phyloP scores from a whole-genome alignment of 2,888 invertebrate species.

The Oscheius sp. region DNA sequence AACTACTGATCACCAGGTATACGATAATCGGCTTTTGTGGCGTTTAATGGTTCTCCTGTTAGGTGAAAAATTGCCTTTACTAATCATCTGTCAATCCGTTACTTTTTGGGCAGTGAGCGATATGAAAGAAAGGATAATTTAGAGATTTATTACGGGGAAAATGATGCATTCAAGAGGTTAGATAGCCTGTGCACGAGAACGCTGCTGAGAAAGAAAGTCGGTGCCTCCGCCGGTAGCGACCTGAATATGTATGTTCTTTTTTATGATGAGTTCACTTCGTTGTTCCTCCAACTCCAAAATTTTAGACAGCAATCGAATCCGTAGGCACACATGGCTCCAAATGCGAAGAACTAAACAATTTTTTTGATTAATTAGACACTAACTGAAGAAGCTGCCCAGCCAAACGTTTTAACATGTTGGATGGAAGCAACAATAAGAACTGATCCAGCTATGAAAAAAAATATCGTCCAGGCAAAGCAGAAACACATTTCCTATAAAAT shows the following conservation, averaged over 20 bases:
- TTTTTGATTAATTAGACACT: conserved; percentile 71
- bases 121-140: too few species aligned
- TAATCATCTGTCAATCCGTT: too few species aligned
- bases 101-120: too few species aligned
- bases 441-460: conserved; percentile 82
- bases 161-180: background rate
- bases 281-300: conserved; percentile 76
- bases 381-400: conserved; percentile 81
- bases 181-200: conserved; percentile 8
- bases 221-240: conserved; percentile 28
- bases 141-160: background rate
- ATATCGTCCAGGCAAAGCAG: conserved; percentile 80
- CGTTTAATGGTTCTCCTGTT: too few species aligned
- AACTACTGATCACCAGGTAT: too few species aligned
- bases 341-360: conserved; percentile 83
- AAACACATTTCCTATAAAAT: conserved; percentile 78
- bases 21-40: too few species aligned
- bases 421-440: conserved; percentile 74
- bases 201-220: conserved; percentile 20
- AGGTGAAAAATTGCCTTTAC: too few species aligned
- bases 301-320: conserved; percentile 84
- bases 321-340: conserved; percentile 82
- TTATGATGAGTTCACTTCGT: conserved; percentile 41
- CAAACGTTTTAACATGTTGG: conserved; percentile 64
- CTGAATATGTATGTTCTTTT: conserved; percentile 1